Evolutionary conservation across 2,113 vertebrate species (phyloP).

Genomic region (Lamprotornis superbus): DNA sequence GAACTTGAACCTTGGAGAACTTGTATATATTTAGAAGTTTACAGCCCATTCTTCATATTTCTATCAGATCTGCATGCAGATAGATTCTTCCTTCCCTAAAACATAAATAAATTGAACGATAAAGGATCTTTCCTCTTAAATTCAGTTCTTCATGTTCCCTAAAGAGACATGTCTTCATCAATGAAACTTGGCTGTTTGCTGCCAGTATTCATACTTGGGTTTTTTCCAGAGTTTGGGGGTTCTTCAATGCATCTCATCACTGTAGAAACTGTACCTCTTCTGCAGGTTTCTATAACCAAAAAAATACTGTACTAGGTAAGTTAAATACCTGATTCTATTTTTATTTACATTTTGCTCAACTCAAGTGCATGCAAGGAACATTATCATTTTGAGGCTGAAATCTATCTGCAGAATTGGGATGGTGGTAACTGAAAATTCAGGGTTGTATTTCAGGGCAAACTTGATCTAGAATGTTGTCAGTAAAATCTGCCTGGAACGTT

Average conservation of each 20-base stretch:
- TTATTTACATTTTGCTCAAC: neutral
- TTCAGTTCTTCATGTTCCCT: neutral
- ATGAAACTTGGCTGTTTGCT: neutral
- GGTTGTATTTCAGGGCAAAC: neutral
- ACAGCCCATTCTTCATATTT: neutral
- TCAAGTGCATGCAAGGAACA: neutral
- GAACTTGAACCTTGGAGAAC: neutral
- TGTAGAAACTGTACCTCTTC: neutral
- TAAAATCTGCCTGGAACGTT: neutral
- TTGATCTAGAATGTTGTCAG: neutral
- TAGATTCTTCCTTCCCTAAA: neutral
- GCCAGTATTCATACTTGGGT: accelerated
- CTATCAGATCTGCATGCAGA: neutral
- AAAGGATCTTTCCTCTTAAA: neutral
- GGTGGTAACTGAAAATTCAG: neutral
- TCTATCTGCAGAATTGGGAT: neutral
- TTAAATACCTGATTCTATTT: neutral
- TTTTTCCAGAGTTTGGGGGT: neutral
- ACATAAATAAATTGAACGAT: neutral
- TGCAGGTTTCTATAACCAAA: neutral
- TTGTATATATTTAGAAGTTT: neutral
- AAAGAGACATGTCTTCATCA: neutral
- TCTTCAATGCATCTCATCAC: neutral
- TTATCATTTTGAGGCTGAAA: neutral
- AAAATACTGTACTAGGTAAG: neutral